Base-by-base conservation (phyloP, 2,113 vertebrate genomes). In the Macroglossus sobrinus region DNA sequence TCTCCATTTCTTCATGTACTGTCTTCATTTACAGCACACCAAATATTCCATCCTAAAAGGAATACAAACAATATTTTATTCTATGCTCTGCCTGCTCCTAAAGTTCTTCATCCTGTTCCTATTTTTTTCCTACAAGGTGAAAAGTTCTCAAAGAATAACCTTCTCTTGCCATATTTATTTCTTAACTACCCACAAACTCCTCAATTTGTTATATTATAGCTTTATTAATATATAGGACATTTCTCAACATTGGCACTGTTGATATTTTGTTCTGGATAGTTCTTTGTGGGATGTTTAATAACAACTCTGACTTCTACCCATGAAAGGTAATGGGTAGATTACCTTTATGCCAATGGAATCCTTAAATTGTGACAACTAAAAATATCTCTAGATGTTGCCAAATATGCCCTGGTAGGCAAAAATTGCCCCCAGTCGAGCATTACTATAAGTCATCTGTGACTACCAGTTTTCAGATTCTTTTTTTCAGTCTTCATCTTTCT, bases 391-490 rank as follows among this genome's bases (percentile, higher is more conserved):
- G 33, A 61, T 9, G 24, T 79, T 74, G 14, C 3, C 21, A 84
- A 19, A 47, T 55, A 28, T 50, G 18, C 3, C 6, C 5, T 71
- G 13, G 3, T 19, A 26, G 64, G 19, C 13, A 69, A 57, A 80
- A 40, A 35, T 40, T 3, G 4, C 7, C 11, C 30, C 4, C 1
- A 10, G 0, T 59, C 30, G 43, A 63, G 5, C n/a, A n/a, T 26
- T n/a, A 18, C 43, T 68, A 4, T 40, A 24, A 72, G 35, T 30
- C 30, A 21, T 43, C 4, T 24, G 7, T 57, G 40, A 57, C 3
- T 68, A 1, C 19, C 22, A 30, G 0, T 88, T 61, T 91, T 63
- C 24, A 30, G 57, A 8, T n/a, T 26, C 22, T 64, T 43, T 69
- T 61, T 45, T 33, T 40, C 19, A 47, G 0, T 28, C 4, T 24